Percentiles rank a stretch among this genome's conserved stretches.
These are phyloP conservation scores for Trachops cirrhosus DNA, from an alignment of 2,797 vertebrate species.

Conservation along the genomic window DNA sequence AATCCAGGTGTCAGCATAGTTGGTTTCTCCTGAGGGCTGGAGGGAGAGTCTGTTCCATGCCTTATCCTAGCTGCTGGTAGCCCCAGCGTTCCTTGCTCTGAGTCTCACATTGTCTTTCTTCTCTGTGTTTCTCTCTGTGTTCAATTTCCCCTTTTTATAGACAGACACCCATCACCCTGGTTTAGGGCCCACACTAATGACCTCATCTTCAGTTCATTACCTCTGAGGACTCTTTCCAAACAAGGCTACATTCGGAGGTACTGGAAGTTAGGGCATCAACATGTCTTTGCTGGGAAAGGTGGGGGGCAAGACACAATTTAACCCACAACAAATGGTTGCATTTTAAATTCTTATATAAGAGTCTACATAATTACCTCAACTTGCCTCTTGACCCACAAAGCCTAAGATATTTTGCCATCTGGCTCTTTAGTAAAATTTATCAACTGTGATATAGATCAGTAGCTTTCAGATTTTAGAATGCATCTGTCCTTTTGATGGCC, in stretches of 20 bases:
- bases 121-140: background rate
- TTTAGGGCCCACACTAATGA: background rate
- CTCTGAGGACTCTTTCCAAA: constrained; percentile 8
- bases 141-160: background rate
- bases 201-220: background rate
- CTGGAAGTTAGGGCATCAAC: background rate
- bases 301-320: background rate
- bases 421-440: background rate
- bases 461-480: background rate
- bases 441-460: background rate
- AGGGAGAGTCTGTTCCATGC: background rate
- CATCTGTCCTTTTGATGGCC: background rate
- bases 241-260: background rate
- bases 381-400: background rate
- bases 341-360: background rate
- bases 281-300: background rate
- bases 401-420: constrained; percentile 32
- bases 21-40: background rate
- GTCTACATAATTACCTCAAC: background rate
- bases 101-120: background rate
- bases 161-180: background rate
- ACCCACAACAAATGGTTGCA: background rate
- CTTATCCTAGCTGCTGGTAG: background rate
- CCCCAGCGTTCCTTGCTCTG: background rate
- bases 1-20: background rate